These are phyloP conservation scores for Iguana delicatissima DNA, from an alignment of 2,797 vertebrate species.

Conservation along the genomic window DNA sequence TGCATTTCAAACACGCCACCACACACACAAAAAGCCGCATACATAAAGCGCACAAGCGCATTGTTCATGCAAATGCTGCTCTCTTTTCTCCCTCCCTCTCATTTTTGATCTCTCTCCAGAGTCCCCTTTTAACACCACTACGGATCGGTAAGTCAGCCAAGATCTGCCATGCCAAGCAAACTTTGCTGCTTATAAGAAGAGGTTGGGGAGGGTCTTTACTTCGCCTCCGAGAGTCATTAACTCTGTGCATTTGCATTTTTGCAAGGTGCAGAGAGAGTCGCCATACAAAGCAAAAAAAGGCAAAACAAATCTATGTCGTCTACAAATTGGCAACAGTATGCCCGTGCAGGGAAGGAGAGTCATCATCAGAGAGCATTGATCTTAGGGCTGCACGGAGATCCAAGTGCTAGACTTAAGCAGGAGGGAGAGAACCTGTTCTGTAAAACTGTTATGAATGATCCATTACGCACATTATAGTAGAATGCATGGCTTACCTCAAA, in stretches of 20 bases:
- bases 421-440: background rate
- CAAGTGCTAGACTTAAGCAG: background rate
- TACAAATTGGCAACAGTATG: background rate
- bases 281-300: background rate
- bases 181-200: constrained; percentile 5
- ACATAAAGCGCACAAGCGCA: constrained; percentile 22
- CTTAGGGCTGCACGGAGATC: no score
- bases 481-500: no score
- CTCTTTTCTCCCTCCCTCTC: constrained; percentile 11
- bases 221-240: constrained; percentile 42
- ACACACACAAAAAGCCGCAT: background rate
- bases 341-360: background rate
- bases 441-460: background rate
- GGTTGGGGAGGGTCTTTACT: background rate
- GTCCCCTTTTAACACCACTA: constrained; percentile 44
- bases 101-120: constrained; percentile 38
- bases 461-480: background rate
- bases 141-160: constrained; percentile 52
- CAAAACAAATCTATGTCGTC: background rate
- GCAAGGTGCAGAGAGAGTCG: background rate
- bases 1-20: background rate
- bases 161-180: constrained; percentile 31
- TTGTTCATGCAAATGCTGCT: constrained; percentile 36
- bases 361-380: background rate
- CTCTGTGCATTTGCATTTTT: background rate